Evolutionary conservation across 2,113 vertebrate genomes (phyloP).

Genomic region (Genyomyrus donnyi): DNA sequence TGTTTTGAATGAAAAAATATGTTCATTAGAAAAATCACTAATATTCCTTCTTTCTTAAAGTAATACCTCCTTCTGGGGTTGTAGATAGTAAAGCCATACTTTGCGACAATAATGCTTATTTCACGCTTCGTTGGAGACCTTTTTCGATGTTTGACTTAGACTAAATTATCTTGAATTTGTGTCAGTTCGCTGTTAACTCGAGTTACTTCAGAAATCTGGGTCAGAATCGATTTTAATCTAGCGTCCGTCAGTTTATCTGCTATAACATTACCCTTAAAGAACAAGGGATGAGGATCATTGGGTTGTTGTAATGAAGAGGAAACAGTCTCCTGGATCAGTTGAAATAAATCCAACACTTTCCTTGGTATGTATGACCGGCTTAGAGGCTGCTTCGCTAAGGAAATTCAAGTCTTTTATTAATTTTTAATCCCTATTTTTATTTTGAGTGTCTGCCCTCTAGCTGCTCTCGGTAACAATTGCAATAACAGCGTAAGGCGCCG

Average conservation of each 20-base stretch:
- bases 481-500: not conserved
- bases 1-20: not conserved
- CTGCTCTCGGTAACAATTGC: conserved; percentile 30
- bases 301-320: not conserved
- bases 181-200: not conserved
- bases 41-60: not conserved
- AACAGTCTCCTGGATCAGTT: not conserved
- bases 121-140: not conserved
- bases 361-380: not conserved
- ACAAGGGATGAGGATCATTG: not conserved
- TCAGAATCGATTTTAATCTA: not conserved
- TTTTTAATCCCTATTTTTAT: conserved; percentile 24
- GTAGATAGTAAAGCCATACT: not conserved
- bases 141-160: not conserved
- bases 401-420: not conserved
- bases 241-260: not conserved
- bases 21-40: not conserved
- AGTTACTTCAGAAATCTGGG: not conserved
- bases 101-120: not conserved
- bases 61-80: not conserved
- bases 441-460: conserved; percentile 52
- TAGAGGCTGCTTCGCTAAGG: not conserved
- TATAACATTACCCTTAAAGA: not conserved
- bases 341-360: not conserved
- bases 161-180: not conserved